Conservation (phyloP, 2,797 vertebrate genomes). For the Craterocephalus amniculus region DNA sequence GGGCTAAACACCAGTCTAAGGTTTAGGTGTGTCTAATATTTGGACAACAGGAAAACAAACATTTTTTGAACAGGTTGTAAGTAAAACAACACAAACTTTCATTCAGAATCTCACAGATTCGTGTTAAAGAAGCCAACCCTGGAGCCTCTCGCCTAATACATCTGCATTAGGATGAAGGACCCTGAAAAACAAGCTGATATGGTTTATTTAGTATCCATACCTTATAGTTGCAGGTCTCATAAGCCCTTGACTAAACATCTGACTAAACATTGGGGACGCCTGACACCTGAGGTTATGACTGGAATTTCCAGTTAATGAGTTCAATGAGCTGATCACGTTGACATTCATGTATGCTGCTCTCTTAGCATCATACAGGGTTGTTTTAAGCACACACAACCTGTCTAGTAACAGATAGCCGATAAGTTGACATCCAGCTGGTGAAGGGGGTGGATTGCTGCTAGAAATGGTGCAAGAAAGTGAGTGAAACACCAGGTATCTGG, state of each 20-base stretch:
- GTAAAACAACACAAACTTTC: background rate
- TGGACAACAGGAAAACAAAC: background rate
- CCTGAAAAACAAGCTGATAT: background rate
- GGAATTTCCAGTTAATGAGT: background rate
- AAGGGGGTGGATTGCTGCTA: no score
- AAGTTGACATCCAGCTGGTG: no score
- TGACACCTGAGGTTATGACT: no score
- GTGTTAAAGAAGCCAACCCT: background rate
- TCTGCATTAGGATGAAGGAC: no score
- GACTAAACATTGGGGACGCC: background rate
- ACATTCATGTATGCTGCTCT: no score
- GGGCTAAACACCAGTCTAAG: conserved; percentile 19
- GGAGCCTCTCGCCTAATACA: background rate
- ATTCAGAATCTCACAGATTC: background rate
- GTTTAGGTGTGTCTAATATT: background rate
- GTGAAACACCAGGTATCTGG: no score
- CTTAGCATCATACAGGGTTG: background rate
- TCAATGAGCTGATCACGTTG: background rate
- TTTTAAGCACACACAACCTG: background rate
- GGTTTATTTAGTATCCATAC: background rate
- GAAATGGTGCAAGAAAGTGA: no score
- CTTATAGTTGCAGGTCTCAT: background rate
- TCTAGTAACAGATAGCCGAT: no score
- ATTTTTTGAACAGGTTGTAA: background rate
- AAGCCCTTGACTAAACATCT: background rate